These are phyloP conservation scores for Spinus pinus DNA, from an alignment of 2,797 vertebrate genomes.

Conservation along the genomic window DNA sequence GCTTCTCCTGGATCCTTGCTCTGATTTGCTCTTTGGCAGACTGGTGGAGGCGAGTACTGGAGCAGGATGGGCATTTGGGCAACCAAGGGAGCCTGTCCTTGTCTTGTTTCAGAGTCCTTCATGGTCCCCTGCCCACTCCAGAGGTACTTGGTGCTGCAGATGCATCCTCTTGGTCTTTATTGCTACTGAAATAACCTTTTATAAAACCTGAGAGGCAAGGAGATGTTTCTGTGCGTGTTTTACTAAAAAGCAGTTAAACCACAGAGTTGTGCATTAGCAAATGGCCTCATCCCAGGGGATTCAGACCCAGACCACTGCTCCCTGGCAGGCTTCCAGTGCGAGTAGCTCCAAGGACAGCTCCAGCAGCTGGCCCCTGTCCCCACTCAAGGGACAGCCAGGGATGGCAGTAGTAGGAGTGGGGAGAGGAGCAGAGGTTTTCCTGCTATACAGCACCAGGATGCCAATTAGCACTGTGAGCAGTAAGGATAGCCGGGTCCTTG, in stretches of 20 bases:
- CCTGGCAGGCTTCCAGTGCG: not conserved
- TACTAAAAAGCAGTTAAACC: not conserved
- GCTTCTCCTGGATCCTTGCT: not conserved
- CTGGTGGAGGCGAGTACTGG: not conserved
- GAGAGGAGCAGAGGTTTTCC: not conserved
- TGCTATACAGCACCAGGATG: not conserved
- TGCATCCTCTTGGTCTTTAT: not conserved
- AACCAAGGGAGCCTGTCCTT: not conserved
- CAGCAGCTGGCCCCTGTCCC: not conserved
- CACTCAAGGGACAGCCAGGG: not conserved
- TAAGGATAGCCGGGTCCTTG: not conserved
- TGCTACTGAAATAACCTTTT: not conserved
- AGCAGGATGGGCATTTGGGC: not conserved
- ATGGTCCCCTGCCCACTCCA: not conserved
- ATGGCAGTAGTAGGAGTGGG: fast-evolving
- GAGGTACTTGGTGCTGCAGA: fast-evolving
- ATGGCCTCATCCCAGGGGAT: not conserved
- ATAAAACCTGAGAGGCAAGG: not conserved
- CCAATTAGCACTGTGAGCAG: not conserved
- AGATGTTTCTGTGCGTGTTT: not conserved
- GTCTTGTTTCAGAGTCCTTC: not conserved
- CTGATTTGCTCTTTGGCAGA: not conserved
- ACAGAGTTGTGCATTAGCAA: not conserved
- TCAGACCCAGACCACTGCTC: not conserved
- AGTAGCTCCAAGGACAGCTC: not conserved